These are phyloP conservation scores for Aepyceros melampus DNA, from an alignment of 2,113 vertebrate species.

Conservation along the genomic window DNA sequence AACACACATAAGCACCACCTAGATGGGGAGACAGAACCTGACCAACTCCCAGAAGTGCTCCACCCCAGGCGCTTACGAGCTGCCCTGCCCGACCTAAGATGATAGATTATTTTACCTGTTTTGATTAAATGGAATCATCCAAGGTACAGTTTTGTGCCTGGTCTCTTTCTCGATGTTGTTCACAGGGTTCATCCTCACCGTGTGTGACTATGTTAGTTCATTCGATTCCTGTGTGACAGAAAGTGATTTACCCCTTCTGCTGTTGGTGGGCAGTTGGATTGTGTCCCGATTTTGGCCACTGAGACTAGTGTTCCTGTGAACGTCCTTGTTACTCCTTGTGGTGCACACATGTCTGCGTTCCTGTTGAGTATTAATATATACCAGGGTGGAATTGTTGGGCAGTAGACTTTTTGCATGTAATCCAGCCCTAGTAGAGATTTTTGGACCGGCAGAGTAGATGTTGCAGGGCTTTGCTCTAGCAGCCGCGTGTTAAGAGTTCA, in stretches of 20 bases:
- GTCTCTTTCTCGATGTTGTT: neutral
- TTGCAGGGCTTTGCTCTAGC: no score
- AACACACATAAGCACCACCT: neutral
- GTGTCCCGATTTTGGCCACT: neutral
- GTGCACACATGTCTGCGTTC: neutral
- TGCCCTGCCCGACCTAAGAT: neutral
- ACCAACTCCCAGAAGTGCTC: neutral
- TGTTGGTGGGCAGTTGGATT: neutral
- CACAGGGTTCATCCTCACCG: neutral
- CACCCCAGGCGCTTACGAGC: accelerated
- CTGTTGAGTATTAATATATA: neutral
- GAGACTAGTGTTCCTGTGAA: neutral
- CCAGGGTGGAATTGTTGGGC: neutral
- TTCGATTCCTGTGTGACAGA: neutral
- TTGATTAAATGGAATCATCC: neutral
- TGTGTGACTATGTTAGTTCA: neutral
- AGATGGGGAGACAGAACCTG: neutral
- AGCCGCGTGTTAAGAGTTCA: neutral
- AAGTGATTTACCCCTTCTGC: neutral
- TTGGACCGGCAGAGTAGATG: accelerated
- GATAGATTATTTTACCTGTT: neutral
- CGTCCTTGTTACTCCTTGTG: neutral
- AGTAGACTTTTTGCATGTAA: neutral
- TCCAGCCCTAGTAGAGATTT: neutral
- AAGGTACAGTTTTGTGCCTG: neutral